These are phyloP conservation scores for Acleris emargana DNA, from an alignment of 2,888 invertebrate species.

Conservation along the genomic window DNA sequence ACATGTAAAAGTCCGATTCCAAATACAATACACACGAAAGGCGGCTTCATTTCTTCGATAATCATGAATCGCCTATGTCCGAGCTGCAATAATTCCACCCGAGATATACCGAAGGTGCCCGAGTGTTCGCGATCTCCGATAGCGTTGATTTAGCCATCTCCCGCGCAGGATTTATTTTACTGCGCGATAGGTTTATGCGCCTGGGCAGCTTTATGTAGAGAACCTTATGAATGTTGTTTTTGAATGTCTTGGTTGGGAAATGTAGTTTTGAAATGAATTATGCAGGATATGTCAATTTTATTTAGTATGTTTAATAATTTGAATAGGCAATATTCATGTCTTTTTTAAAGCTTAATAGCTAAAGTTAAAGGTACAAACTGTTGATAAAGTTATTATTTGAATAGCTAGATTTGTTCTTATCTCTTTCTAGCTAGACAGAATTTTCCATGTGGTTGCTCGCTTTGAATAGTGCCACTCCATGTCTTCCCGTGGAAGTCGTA, in stretches of 20 bases:
- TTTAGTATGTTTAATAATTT: no score
- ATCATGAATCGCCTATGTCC: neutral
- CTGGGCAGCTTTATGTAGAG: slow-evolving; percentile 3
- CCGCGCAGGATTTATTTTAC: slow-evolving; percentile 64
- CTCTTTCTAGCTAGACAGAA: no score
- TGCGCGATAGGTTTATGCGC: slow-evolving; percentile 66
- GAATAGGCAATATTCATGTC: no score
- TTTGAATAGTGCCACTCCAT: no score
- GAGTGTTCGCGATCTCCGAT: slow-evolving; percentile 66
- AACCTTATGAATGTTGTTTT: slow-evolving; percentile 14
- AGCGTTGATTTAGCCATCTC: slow-evolving; percentile 76
- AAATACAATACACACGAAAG: no score
- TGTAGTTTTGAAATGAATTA: neutral
- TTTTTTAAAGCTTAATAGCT: no score
- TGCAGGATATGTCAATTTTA: neutral
- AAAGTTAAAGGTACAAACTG: no score
- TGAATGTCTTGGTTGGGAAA: slow-evolving; percentile 20
- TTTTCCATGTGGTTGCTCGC: no score
- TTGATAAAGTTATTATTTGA: no score
- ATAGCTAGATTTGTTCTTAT: no score
- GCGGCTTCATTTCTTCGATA: neutral
- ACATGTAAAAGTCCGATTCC: no score
- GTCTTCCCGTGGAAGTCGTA: no score
- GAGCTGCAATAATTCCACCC: neutral
- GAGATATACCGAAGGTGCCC: neutral